phyloP scores from a whole-genome alignment of 2,797 vertebrate genomes.

The Spinus pinus region DNA sequence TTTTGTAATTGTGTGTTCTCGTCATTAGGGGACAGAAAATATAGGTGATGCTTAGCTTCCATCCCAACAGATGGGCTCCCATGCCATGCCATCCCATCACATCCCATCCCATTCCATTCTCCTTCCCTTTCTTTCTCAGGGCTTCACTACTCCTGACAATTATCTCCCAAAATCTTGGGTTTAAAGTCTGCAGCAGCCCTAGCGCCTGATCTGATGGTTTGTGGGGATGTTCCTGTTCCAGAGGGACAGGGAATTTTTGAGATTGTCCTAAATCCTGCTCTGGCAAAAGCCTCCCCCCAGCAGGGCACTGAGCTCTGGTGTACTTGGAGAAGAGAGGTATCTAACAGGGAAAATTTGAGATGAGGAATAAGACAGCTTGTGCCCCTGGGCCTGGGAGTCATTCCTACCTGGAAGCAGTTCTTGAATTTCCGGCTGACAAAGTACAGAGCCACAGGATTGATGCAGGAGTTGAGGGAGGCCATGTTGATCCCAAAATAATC shows the following conservation, averaged over 20 bases:
- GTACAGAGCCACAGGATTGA: conserved; percentile 90
- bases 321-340: neutral
- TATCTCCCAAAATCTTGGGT: neutral
- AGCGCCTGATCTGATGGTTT: neutral
- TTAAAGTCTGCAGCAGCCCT: neutral
- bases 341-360: neutral
- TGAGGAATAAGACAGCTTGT: neutral
- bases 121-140: neutral
- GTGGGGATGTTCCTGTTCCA: neutral
- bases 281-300: neutral
- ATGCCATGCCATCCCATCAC: neutral
- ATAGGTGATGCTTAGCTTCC: accelerated
- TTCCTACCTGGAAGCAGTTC: conserved; percentile 88
- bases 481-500: conserved; percentile 93
- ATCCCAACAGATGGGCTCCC: neutral
- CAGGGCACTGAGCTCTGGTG: neutral
- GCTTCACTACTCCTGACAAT: neutral
- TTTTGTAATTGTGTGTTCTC: neutral
- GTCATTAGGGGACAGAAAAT: neutral
- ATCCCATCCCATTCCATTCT: neutral
- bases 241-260: neutral
- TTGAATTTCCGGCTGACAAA: conserved; percentile 91
- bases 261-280: neutral
- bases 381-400: neutral
- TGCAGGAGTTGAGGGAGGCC: conserved; percentile 91